Evolutionary conservation across 2,797 vertebrate species (phyloP).

Genomic region (Coendou prehensilis): DNA sequence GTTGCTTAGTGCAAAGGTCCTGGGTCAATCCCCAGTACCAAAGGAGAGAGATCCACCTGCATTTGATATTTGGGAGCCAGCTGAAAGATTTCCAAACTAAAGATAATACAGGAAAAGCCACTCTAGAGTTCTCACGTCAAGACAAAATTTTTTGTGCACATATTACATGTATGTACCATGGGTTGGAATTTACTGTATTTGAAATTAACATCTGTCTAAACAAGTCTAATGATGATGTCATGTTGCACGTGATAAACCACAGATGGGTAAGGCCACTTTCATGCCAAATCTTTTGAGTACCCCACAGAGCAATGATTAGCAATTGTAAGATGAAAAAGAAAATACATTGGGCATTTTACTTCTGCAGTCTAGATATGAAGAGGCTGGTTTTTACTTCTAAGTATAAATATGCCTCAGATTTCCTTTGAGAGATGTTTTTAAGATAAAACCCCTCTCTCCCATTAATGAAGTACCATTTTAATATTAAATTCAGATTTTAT

Average conservation of each 20-base stretch:
- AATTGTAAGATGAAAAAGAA: background rate
- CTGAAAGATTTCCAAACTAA: background rate
- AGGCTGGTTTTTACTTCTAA: background rate
- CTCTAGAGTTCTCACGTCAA: background rate
- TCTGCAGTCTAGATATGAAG: background rate
- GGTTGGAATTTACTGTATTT: background rate
- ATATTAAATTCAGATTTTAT: conserved; percentile 1
- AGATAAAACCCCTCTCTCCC: background rate
- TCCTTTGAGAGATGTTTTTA: background rate
- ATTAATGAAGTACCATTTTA: background rate
- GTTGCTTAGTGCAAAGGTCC: background rate
- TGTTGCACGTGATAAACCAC: background rate
- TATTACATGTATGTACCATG: rapidly evolving
- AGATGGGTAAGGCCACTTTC: background rate
- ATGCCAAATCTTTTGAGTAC: background rate
- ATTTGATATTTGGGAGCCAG: background rate
- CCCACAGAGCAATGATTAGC: background rate
- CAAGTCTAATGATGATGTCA: background rate
- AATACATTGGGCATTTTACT: background rate
- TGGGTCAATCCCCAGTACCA: background rate
- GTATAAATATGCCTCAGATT: background rate
- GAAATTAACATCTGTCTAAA: background rate
- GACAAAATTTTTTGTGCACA: background rate
- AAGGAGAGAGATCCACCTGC: background rate
- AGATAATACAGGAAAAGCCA: background rate